Evolutionary conservation across 2,888 invertebrate species (phyloP), one percentile per base, ranked within the genome.

Genomic region (Tetropium fuscum): DNA sequence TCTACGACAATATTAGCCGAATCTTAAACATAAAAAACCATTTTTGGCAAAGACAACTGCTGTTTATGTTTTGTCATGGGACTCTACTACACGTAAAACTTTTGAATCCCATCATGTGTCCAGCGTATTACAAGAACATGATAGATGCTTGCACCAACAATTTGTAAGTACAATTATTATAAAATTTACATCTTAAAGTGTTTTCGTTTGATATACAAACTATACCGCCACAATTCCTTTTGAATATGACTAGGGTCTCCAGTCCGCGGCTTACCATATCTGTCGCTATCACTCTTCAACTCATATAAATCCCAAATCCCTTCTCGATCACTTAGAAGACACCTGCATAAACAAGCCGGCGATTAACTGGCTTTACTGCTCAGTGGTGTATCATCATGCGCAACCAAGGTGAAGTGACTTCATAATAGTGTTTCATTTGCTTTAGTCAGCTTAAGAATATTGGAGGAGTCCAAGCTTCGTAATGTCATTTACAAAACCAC

Each of bases 21-120:
- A 58, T 48, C 15, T 54, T 63, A 1, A 58, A 65, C 5, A 61
- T 74, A 13, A 70, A 65, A 25, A 60, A 72, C 18, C 58, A 68
- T 18, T 56, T 63, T 16, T 84, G 85, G 8, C 77, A 84, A 3
- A 80, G 83, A 1, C 84, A 85, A 70, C 57, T 86, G 13, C 75
- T 86, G 54, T 87, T 85, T 78, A 84, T 84, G 73, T 34, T 84
- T 32, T 84, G 84, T 68, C 85, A 85, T 61, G 85, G 84, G 0
- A 75, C 85, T 62, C 72, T 86, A 69, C 82, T 86, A 74, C 86
- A 86, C 74, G 84, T 85, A 30, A 74, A 85, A 0, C 83, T 86
- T 20, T 83, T 84, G 82, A 83, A 83, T 67, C 83, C 84, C 20
- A 84, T 85, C 41, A 83, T 82, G 0, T 86, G 86, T 48, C 86